phyloP scores from a whole-genome alignment of 2,113 vertebrate species.

The Archocentrus centrarchus region DNA sequence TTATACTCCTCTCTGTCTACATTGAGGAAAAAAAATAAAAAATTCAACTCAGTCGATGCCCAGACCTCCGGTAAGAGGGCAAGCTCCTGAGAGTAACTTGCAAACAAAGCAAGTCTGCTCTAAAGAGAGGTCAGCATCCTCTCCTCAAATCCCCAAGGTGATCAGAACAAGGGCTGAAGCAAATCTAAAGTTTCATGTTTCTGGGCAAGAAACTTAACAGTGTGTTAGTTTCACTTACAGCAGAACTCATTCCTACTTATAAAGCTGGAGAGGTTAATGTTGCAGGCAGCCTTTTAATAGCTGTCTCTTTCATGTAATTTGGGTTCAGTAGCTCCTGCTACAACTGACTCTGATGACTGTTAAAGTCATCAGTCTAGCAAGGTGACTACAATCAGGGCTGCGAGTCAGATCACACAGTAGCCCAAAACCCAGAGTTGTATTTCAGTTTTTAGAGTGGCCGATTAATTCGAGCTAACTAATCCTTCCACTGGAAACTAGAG shows the following conservation, averaged over 20 bases:
- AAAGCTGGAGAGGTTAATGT: conserved; percentile 1
- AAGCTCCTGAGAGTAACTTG: not conserved
- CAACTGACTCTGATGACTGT: not conserved
- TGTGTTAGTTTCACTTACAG: conserved; percentile 28
- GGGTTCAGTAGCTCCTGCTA: not conserved
- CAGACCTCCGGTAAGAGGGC: not conserved
- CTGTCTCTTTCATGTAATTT: conserved; percentile 2
- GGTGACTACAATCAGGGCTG: not conserved
- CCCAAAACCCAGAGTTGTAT: not conserved
- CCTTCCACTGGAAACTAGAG: not conserved
- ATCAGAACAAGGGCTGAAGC: not conserved
- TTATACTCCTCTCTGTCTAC: not conserved
- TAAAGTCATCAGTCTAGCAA: not conserved
- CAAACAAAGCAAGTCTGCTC: not conserved
- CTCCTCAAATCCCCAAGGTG: not conserved
- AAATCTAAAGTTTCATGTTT: conserved; percentile 4
- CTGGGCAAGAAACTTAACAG: conserved; percentile 30
- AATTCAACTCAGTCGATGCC: not conserved
- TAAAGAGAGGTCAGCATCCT: not conserved
- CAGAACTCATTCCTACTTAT: conserved; percentile 9
- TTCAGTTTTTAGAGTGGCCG: not conserved
- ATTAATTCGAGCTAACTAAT: not conserved
- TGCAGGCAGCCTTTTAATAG: conserved; percentile 17
- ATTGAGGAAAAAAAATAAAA: not conserved
- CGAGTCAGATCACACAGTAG: not conserved